Percentiles rank a stretch among this genome's conserved stretches.
Evolutionary conservation across 2,797 vertebrate genomes (phyloP).

Genomic region (Gymnocypris eckloni): DNA sequence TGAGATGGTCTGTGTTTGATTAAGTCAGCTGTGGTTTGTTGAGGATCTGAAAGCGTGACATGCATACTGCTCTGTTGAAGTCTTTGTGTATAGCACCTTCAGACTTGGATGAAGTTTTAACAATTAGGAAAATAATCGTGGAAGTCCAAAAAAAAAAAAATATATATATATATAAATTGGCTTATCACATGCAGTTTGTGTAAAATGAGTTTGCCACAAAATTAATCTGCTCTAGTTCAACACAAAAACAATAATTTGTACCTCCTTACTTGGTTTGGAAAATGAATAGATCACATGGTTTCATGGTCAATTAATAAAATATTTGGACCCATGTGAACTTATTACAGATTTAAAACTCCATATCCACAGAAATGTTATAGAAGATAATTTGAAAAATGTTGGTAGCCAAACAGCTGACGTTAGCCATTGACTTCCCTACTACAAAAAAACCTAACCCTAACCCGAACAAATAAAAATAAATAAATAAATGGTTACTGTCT

Average conservation of each 20-base stretch:
- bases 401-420: neutral
- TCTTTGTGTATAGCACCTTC: neutral
- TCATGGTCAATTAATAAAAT: neutral
- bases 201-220: no score
- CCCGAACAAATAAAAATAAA: neutral
- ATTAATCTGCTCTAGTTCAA: no score
- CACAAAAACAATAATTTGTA: no score
- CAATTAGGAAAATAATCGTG: no score
- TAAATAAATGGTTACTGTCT: neutral
- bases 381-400: neutral
- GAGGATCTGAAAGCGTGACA: neutral
- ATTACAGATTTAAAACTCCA: neutral
- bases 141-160: no score
- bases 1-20: constrained; percentile 77
- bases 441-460: neutral
- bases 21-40: constrained; percentile 50
- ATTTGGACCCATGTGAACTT: neutral
- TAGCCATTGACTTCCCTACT: neutral
- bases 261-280: neutral
- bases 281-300: neutral
- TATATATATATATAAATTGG: no score
- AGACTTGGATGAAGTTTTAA: neutral
- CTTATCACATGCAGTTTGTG: no score
- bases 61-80: neutral
- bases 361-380: neutral